These are phyloP conservation scores for Uropsilus gracilis DNA, from an alignment of 2,113 vertebrate genomes.

Conservation along the genomic window DNA sequence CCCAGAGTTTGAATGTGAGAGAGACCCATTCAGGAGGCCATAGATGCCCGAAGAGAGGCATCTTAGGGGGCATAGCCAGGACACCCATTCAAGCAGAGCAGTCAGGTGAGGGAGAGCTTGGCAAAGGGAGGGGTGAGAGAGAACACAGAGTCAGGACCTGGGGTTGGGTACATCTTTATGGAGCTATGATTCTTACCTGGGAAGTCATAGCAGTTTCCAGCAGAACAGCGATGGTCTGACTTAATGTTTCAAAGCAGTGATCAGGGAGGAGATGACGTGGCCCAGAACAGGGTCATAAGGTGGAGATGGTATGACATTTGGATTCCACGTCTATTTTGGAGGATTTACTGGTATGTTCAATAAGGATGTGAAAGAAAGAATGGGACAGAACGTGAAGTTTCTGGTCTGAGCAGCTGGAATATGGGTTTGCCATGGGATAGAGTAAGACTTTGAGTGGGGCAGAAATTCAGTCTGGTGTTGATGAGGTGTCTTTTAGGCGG, in stretches of 20 bases:
- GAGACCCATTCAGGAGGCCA: neutral
- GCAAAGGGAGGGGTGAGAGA: neutral
- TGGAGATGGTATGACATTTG: neutral
- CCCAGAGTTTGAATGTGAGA: neutral
- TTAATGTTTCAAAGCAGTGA: neutral
- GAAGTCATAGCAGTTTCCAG: neutral
- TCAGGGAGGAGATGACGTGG: neutral
- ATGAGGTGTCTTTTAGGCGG: neutral
- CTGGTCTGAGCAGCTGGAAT: neutral
- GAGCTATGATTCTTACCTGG: neutral
- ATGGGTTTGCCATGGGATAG: neutral
- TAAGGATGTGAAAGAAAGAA: neutral
- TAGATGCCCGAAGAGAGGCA: neutral
- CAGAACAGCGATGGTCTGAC: neutral
- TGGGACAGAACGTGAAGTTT: neutral
- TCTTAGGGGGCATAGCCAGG: neutral
- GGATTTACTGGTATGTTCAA: neutral
- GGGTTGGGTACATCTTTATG: neutral
- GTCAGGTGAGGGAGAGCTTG: accelerated
- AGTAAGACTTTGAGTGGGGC: neutral
- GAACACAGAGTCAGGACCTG: neutral
- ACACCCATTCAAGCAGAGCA: neutral
- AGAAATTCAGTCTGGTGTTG: neutral
- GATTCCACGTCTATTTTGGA: neutral
- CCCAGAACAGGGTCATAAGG: neutral